Evolutionary conservation across 2,888 invertebrate genomes (phyloP).

Genomic region (Geotrupes spiniger): DNA sequence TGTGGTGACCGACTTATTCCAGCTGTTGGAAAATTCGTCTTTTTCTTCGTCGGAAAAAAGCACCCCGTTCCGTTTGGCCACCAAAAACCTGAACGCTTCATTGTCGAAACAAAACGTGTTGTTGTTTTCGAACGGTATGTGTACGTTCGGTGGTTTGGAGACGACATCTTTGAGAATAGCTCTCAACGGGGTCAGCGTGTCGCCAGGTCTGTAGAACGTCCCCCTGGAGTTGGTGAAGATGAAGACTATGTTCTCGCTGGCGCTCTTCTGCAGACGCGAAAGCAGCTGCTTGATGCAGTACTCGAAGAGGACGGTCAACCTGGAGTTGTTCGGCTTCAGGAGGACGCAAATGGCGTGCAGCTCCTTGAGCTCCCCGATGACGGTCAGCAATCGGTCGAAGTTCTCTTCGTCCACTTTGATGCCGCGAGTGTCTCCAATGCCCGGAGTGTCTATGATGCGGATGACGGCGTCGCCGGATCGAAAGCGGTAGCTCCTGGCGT

Average conservation of each 20-base stretch:
- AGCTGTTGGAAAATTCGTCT: slow-evolving; percentile 14
- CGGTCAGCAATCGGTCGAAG: slow-evolving; percentile 34
- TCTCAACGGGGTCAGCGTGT: slow-evolving; percentile 20
- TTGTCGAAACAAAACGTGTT: slow-evolving; percentile 25
- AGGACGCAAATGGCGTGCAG: slow-evolving; percentile 24
- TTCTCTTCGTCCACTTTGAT: slow-evolving; percentile 33
- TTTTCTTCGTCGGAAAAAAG: slow-evolving; percentile 11
- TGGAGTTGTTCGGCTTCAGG: slow-evolving; percentile 23
- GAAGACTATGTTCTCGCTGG: slow-evolving; percentile 24
- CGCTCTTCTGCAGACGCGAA: slow-evolving; percentile 22
- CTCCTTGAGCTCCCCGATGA: slow-evolving; percentile 17
- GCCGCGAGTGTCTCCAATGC: slow-evolving; percentile 35
- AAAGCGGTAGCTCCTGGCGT: slow-evolving; percentile 5
- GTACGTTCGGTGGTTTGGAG: slow-evolving; percentile 14
- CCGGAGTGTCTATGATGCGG: slow-evolving; percentile 23
- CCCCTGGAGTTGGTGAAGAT: slow-evolving; percentile 25
- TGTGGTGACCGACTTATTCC: slow-evolving; percentile 17
- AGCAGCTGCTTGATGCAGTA: slow-evolving; percentile 26
- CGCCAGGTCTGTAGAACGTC: slow-evolving; percentile 24
- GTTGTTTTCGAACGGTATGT: slow-evolving; percentile 15
- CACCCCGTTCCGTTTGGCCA: slow-evolving; percentile 11
- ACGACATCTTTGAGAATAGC: slow-evolving; percentile 13
- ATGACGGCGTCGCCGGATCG: slow-evolving; percentile 3
- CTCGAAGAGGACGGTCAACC: slow-evolving; percentile 23
- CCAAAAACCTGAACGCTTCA: slow-evolving; percentile 22